Conservation (phyloP, 2,797 vertebrate genomes). For the Poeciliopsis gracilis region DNA sequence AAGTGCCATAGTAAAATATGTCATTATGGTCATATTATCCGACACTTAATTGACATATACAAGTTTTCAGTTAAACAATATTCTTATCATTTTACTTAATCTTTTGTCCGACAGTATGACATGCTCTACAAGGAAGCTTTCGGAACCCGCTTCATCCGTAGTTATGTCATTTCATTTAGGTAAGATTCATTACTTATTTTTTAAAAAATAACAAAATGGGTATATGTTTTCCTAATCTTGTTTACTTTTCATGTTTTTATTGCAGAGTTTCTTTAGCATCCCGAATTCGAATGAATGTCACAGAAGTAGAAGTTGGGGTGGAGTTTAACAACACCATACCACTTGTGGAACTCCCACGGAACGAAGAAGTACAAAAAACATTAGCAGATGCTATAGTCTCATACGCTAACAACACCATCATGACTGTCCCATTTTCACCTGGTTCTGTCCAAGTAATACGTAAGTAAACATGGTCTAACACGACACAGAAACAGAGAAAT, state of each 20-base stretch:
- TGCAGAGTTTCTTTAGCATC: fast-evolving
- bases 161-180: conserved; percentile 2
- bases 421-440: neutral
- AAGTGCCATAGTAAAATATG: neutral
- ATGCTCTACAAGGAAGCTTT: fast-evolving
- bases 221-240: neutral
- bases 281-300: neutral
- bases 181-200: neutral
- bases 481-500: neutral
- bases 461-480: conserved; percentile 13
- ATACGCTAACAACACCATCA: conserved; percentile 3
- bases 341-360: neutral
- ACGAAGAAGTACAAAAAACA: neutral
- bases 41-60: neutral
- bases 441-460: neutral
- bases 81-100: neutral
- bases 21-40: neutral
- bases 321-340: conserved; percentile 16
- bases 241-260: neutral
- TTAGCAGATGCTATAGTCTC: neutral
- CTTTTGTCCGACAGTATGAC: conserved; percentile 11
- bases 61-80: neutral
- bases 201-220: neutral
- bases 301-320: conserved; percentile 20
- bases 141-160: neutral